Evolutionary conservation across 2,113 vertebrate genomes (phyloP).

Genomic region (Xiphophorus maculatus): DNA sequence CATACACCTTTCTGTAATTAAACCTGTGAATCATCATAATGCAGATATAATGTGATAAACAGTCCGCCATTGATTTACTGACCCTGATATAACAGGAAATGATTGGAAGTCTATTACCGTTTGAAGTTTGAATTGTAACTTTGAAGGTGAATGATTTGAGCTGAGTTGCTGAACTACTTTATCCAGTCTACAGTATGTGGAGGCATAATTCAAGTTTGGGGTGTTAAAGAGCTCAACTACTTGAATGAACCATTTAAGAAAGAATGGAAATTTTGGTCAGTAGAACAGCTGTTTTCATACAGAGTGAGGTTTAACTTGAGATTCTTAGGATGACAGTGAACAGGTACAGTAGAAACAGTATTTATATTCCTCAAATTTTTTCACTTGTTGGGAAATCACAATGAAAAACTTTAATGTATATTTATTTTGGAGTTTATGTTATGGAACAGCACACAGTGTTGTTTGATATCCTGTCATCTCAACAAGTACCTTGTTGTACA

Average conservation of each 20-base stretch:
- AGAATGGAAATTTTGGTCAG: not conserved
- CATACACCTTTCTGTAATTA: conserved; percentile 76
- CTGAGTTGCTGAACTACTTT: conserved; percentile 27
- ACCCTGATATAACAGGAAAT: conserved; percentile 50
- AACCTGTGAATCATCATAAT: conserved; percentile 77
- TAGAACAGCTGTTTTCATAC: not conserved
- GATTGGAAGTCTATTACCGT: conserved; percentile 57
- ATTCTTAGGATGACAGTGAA: not conserved
- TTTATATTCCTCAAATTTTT: not conserved
- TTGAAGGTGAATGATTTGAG: conserved; percentile 56
- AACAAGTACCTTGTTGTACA: no score
- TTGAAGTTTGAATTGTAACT: conserved; percentile 60
- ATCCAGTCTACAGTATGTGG: not conserved
- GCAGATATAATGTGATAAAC: conserved; percentile 75
- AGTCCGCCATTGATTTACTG: conserved; percentile 65
- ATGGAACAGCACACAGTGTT: no score
- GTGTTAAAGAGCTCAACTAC: conserved; percentile 29
- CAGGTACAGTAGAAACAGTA: not conserved
- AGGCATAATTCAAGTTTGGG: conserved; percentile 6
- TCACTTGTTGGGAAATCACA: not conserved
- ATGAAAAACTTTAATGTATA: not conserved
- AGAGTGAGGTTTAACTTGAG: not conserved
- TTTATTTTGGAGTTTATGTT: no score
- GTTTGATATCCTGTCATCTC: no score
- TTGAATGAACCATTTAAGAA: conserved; percentile 3